A percentile compares a stretch with the other conserved stretches of the same genome.
Evolutionary conservation across 1,140 invertebrate genomes (phyloP).

Genomic region (Temnothorax nylanderi): DNA sequence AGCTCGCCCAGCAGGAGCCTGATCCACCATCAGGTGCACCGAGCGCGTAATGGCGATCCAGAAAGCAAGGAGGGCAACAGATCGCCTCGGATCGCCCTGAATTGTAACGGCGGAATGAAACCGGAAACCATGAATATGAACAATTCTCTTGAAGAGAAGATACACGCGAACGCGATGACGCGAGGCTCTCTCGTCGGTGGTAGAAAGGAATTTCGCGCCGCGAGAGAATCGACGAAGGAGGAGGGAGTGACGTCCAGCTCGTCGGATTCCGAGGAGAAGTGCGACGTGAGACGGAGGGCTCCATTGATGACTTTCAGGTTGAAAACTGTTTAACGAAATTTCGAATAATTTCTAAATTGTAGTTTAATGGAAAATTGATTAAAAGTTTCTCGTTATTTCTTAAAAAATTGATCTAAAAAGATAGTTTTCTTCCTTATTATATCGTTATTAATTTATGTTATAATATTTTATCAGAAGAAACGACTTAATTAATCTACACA

Average conservation of each 20-base stretch:
- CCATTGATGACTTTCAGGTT: slow-evolving; percentile 82
- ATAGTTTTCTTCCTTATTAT: background rate
- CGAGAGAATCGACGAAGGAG: slow-evolving; percentile 63
- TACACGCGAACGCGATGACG: slow-evolving; percentile 29
- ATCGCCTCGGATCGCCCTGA: background rate
- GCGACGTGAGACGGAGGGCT: slow-evolving; percentile 74
- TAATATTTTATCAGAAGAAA: background rate
- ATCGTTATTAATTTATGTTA: background rate
- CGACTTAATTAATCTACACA: background rate
- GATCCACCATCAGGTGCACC: slow-evolving; percentile 42
- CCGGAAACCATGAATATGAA: background rate
- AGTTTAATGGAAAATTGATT: slow-evolving; percentile 24
- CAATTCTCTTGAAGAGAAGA: slow-evolving; percentile 15
- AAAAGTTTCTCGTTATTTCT: background rate
- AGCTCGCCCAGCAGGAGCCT: slow-evolving; percentile 65
- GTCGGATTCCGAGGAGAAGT: slow-evolving; percentile 79
- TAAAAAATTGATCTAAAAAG: background rate
- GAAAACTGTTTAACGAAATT: background rate
- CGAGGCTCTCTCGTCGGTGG: slow-evolving; percentile 13
- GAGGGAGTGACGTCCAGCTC: slow-evolving; percentile 76
- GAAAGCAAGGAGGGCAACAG: slow-evolving; percentile 44
- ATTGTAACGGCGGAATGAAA: slow-evolving; percentile 54
- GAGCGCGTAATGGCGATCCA: slow-evolving; percentile 12
- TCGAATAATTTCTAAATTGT: background rate
- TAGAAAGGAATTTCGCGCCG: slow-evolving; percentile 49